Evolutionary conservation across 2,797 vertebrate species (phyloP).

Genomic region (Chaetodon trifasciatus): DNA sequence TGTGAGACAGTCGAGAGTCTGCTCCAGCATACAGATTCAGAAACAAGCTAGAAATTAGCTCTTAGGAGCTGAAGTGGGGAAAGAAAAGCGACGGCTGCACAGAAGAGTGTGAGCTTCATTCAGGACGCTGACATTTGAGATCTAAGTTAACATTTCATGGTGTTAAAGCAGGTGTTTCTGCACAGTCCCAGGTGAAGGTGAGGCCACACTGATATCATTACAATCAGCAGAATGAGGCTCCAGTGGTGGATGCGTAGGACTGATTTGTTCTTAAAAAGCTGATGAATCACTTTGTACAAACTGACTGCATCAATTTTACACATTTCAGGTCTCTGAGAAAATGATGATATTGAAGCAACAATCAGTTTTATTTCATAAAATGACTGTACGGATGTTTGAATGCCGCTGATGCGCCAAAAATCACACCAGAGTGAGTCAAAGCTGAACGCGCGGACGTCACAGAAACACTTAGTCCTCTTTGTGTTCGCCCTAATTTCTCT

Average conservation of each 20-base stretch:
- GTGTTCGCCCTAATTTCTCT: no score
- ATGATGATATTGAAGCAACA: not conserved
- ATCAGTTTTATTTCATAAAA: not conserved
- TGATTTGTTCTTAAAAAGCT: not conserved
- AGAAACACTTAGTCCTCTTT: no score
- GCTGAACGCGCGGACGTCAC: not conserved
- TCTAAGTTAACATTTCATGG: not conserved
- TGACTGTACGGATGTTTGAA: not conserved
- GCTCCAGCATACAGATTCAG: constrained; percentile 44
- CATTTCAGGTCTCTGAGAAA: not conserved
- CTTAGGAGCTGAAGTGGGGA: not conserved
- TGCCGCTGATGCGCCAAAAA: not conserved
- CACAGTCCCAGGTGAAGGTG: no score
- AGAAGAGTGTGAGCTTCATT: not conserved
- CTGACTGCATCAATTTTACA: not conserved
- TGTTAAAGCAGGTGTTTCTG: no score
- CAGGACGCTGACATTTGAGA: not conserved
- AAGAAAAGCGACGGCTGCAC: no score
- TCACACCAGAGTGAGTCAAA: not conserved
- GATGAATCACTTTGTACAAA: not conserved
- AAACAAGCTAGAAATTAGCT: constrained; percentile 35
- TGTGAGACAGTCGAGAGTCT: constrained; percentile 24
- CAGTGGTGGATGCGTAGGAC: no score
- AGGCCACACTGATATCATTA: no score
- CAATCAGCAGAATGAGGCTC: no score